phyloP scores from a whole-genome alignment of 2,797 vertebrate genomes.

The Hybognathus amarus region DNA sequence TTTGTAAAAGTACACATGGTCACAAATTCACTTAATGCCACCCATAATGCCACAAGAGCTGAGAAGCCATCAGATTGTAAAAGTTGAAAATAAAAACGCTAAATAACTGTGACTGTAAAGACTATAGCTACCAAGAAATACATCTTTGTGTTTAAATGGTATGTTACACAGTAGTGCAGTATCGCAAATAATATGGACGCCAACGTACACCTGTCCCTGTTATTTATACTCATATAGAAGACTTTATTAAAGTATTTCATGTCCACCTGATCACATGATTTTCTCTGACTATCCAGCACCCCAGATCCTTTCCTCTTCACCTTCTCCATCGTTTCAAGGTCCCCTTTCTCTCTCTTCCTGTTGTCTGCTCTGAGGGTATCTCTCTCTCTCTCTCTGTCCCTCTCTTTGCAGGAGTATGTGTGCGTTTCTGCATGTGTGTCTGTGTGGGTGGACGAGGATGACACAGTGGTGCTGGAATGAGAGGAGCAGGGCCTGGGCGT shows the following conservation, averaged over 20 bases:
- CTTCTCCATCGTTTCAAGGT: slow-evolving; percentile 58
- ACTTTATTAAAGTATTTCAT: neutral
- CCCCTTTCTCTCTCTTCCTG: slow-evolving; percentile 50
- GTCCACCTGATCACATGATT: slow-evolving; percentile 47
- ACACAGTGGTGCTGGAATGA: slow-evolving; percentile 86
- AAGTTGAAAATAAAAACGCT: neutral
- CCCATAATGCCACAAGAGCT: neutral
- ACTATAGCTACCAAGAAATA: neutral
- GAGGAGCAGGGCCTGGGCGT: slow-evolving; percentile 85
- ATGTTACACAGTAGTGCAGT: neutral
- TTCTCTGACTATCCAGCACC: slow-evolving; percentile 47
- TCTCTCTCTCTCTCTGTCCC: slow-evolving; percentile 59
- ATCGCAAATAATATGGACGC: neutral
- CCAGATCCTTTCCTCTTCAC: slow-evolving; percentile 43
- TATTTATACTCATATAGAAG: neutral
- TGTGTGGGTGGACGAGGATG: slow-evolving; percentile 72
- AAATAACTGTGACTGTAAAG: neutral
- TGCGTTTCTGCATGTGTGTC: slow-evolving; percentile 43
- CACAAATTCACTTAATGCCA: neutral
- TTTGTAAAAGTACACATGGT: neutral
- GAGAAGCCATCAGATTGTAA: neutral
- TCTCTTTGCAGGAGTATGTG: slow-evolving; percentile 66
- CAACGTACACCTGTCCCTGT: neutral
- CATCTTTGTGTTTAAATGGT: neutral
- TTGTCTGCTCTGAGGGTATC: slow-evolving; percentile 19